A percentile compares a stretch with the other conserved stretches of the same genome.
Conservation (phyloP, 1,140 invertebrate genomes). For the Hermatobates lingyangjiaoensis region DNA sequence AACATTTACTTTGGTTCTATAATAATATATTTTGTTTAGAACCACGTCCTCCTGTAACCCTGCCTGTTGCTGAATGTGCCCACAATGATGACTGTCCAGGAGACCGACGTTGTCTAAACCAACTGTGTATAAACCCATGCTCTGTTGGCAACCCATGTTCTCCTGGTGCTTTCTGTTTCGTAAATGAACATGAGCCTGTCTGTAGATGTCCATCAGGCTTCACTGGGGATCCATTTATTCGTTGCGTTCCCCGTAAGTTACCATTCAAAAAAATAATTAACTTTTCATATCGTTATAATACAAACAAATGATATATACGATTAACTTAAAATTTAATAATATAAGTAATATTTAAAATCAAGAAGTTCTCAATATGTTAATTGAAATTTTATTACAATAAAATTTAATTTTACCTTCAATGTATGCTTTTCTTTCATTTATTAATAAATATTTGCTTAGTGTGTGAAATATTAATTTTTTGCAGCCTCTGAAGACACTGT, state of each 20-base stretch:
- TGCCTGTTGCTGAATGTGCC: conserved; percentile 44
- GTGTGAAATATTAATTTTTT: too few relatives aligned
- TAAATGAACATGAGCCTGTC: conserved; percentile 46
- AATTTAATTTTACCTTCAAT: too few relatives aligned
- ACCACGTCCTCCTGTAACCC: conserved; percentile 21
- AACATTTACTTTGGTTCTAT: neutral
- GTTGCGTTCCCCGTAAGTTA: conserved; percentile 55
- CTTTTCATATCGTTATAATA: conserved; percentile 51
- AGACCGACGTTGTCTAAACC: conserved; percentile 53
- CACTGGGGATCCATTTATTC: conserved; percentile 46
- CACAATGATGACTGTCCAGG: conserved; percentile 50
- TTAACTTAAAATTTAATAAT: neutral
- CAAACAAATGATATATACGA: conserved; percentile 25
- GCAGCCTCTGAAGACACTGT: conserved; percentile 29
- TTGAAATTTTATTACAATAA: too few relatives aligned
- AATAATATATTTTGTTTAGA: conserved; percentile 5
- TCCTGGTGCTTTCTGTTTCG: conserved; percentile 53
- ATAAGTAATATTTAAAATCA: too few relatives aligned
- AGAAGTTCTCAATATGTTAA: too few relatives aligned
- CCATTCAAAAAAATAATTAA: conserved; percentile 50
- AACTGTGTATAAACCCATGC: conserved; percentile 61
- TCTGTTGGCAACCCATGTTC: conserved; percentile 44
- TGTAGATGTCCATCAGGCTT: conserved; percentile 64
- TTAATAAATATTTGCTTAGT: too few relatives aligned
- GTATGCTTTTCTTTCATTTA: too few relatives aligned